Evolutionary conservation across 2,797 vertebrate genomes (phyloP).

Genomic region (Morus bassanus): DNA sequence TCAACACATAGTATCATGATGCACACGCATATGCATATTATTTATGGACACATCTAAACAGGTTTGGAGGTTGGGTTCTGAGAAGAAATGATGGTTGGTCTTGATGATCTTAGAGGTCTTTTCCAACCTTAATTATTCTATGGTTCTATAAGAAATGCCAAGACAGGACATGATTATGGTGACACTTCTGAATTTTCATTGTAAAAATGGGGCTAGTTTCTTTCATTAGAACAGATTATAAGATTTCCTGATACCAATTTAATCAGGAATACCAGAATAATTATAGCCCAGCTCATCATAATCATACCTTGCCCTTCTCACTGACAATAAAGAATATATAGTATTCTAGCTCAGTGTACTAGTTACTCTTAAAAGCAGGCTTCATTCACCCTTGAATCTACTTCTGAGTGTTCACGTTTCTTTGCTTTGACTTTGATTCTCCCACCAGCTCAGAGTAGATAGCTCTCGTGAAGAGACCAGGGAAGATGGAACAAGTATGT

Average conservation of each 20-base stretch:
- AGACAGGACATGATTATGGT: constrained; percentile 37
- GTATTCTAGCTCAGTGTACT: not conserved
- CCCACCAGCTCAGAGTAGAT: not conserved
- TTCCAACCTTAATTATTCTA: too few species aligned
- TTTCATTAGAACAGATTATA: constrained; percentile 35
- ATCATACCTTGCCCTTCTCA: not conserved
- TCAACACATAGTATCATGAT: not conserved
- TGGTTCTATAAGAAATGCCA: not conserved
- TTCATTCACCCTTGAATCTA: not conserved
- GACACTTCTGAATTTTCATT: constrained; percentile 56
- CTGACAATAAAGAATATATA: not conserved
- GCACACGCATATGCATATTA: constrained; percentile 39
- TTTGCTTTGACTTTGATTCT: not conserved
- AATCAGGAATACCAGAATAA: not conserved
- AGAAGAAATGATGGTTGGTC: constrained; percentile 7
- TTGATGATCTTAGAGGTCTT: too few species aligned
- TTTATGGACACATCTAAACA: constrained; percentile 58
- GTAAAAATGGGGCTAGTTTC: constrained; percentile 35
- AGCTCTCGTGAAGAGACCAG: not conserved
- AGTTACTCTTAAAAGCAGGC: not conserved
- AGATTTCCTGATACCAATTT: not conserved
- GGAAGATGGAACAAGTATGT: not conserved
- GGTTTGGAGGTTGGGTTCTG: constrained; percentile 53
- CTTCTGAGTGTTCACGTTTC: not conserved
- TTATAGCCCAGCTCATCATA: not conserved